phyloP scores from a whole-genome alignment of 1,140 invertebrate genomes.

The Monomorium pharaonis region DNA sequence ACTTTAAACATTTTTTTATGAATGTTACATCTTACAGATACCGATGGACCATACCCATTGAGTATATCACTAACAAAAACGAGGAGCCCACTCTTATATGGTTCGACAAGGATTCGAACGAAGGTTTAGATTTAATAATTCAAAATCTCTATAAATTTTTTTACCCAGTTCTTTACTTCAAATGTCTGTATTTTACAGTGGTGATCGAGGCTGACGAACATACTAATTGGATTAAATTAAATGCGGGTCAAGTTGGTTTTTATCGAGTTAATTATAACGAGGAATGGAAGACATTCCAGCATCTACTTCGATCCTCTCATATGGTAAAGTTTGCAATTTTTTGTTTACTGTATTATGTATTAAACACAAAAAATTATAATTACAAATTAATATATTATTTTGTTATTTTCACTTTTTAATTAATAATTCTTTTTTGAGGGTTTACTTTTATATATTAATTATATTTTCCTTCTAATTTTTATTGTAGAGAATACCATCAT shows the following conservation, averaged over 20 bases:
- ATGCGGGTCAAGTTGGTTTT: slow-evolving; percentile 93
- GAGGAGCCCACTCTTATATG: slow-evolving; percentile 84
- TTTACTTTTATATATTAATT: slow-evolving; percentile 1
- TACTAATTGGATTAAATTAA: slow-evolving; percentile 93
- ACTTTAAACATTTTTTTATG: slow-evolving; percentile 13
- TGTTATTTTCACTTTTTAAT: not conserved
- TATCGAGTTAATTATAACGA: slow-evolving; percentile 94
- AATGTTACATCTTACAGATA: slow-evolving; percentile 86
- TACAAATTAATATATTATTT: not conserved
- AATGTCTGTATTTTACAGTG: slow-evolving; percentile 78
- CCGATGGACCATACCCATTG: slow-evolving; percentile 94
- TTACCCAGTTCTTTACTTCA: not conserved
- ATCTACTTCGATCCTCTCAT: slow-evolving; percentile 85
- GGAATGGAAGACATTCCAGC: slow-evolving; percentile 88
- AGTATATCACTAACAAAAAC: slow-evolving; percentile 89
- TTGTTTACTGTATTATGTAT: not conserved
- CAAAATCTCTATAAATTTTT: not conserved
- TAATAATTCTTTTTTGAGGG: not conserved
- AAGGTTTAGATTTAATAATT: slow-evolving; percentile 82
- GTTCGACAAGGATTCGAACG: slow-evolving; percentile 86
- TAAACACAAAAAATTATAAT: not conserved
- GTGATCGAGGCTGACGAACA: slow-evolving; percentile 81
- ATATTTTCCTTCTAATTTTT: slow-evolving; percentile 15
- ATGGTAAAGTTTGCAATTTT: slow-evolving; percentile 79
- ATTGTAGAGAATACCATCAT: slow-evolving; percentile 87